Base-by-base conservation (phyloP, 2,888 invertebrate genomes). In the Heterodera filipjevi region DNA sequence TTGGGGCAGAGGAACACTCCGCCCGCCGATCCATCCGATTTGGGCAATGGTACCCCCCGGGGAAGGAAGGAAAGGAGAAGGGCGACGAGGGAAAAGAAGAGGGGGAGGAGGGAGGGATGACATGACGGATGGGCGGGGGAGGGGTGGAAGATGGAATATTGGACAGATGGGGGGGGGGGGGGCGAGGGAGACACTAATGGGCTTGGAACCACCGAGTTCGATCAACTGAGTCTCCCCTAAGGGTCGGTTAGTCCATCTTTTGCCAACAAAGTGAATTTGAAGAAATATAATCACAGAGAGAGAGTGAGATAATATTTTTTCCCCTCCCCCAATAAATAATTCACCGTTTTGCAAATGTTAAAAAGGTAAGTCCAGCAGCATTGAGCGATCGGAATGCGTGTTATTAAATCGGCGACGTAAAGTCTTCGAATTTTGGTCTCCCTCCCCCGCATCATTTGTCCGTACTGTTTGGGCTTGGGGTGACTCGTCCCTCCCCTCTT, bases 41-140 rank as follows among this genome's bases (percentile, higher is more conserved):
- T 59, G 59, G 59, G 59, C 59, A 59, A 59, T 59, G 59, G 59
- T 10, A n/a, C 59, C 59, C 59, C n/a, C 59, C 59, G 59, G 27
- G 27, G 59, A 27, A 5, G 5, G 59, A 12, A 8, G 59, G 22
- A 59, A 2, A 27, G 59, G 19, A 16, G 53, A 19, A 49, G 19
- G 53, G 19, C 53, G 22, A 53, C 19, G 16, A 22, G 53, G 16
- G 53, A 19, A 22, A 22, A 19, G 53, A 22, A 19, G 53, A 22
- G 53, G 3, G 27, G 59, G 59, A 12, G 59, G n/a, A 27, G 59
- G 59, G 22, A 3, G 59, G 59, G n/a, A n/a, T n/a, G 59, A n/a
- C n/a, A n/a, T n/a, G n/a, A 53, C 22, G 53, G 27, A 59, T 27
- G 59, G 59, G 27, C 27, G n/a, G 59, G 59, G 59, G 22, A 3